Evolutionary conservation across 2,113 vertebrate species (phyloP).

Genomic region (Laticauda colubrina): DNA sequence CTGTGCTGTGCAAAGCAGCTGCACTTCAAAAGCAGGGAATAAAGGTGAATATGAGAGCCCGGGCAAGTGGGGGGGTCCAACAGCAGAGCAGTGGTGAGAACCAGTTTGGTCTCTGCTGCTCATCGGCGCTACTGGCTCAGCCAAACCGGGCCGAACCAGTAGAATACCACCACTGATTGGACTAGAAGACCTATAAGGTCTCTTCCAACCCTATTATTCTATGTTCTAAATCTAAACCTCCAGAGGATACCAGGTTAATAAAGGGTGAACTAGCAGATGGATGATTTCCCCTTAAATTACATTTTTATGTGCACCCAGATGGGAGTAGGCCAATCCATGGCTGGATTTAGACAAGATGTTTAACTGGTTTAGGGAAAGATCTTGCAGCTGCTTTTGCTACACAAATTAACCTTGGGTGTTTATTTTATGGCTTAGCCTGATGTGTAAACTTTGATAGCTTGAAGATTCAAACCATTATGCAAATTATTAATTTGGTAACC

Average conservation of each 20-base stretch:
- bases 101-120: no score
- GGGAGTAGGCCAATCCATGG: not conserved
- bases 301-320: not conserved
- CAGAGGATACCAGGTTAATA: not conserved
- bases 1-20: no score
- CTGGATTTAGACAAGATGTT: not conserved
- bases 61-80: fast-evolving
- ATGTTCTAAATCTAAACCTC: no score
- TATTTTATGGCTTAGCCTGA: not conserved
- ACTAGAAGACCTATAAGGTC: no score
- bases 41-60: no score
- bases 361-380: not conserved
- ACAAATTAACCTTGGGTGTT: not conserved
- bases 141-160: no score
- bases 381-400: not conserved
- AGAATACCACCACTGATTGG: no score
- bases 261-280: not conserved
- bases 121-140: no score
- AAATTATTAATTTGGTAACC: not conserved
- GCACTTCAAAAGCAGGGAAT: no score
- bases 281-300: not conserved
- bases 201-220: not conserved
- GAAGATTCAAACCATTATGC: not conserved
- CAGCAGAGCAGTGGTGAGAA: no score
- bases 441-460: not conserved